Conservation (phyloP, 2,113 vertebrate species). For the Sylvietta virens region DNA sequence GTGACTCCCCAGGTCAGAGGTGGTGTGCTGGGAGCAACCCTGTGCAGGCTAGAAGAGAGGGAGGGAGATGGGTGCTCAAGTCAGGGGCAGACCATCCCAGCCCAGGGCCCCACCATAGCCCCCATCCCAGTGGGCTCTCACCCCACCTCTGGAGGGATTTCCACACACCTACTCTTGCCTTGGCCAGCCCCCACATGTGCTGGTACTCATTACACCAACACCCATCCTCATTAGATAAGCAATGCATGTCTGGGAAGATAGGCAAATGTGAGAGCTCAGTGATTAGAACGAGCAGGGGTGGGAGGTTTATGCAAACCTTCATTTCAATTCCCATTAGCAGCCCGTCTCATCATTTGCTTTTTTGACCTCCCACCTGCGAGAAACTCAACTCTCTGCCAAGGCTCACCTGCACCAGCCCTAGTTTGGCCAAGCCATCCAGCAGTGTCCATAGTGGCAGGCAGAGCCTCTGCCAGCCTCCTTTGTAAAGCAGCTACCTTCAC, state of each 20-base stretch:
- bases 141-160: not conserved
- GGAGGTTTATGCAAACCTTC: not conserved
- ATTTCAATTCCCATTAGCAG: not conserved
- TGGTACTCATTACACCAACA: not conserved
- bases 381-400: not conserved
- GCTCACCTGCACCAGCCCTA: not conserved
- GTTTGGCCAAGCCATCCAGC: not conserved
- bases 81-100: fast-evolving
- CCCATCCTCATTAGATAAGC: not conserved
- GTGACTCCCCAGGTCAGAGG: not conserved
- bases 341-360: not conserved
- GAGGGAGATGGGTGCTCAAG: not conserved
- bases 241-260: not conserved
- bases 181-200: fast-evolving
- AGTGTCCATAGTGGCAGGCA: fast-evolving
- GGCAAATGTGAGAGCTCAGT: not conserved
- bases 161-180: not conserved
- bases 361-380: not conserved
- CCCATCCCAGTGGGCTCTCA: not conserved
- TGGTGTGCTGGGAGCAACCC: not conserved
- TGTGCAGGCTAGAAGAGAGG: not conserved
- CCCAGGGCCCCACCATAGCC: fast-evolving
- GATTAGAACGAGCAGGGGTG: not conserved
- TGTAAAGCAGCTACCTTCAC: not conserved
- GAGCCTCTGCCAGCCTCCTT: not conserved